phyloP scores from a whole-genome alignment of 2,113 vertebrate genomes.

The Tachuris rubrigastra region DNA sequence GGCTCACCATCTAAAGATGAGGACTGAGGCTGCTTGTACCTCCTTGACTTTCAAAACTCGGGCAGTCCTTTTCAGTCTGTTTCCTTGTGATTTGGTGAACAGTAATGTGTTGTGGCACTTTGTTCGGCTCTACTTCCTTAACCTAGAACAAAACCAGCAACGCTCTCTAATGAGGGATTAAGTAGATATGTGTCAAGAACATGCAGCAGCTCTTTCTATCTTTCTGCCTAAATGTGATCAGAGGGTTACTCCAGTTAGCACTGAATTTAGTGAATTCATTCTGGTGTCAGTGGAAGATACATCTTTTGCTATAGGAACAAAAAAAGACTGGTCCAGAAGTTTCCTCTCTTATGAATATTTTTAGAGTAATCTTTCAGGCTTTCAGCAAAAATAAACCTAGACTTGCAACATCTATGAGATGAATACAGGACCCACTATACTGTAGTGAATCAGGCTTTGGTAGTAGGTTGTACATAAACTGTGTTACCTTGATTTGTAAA shows the following conservation, averaged over 20 bases:
- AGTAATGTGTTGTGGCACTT: constrained; percentile 47
- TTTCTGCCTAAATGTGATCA: background rate
- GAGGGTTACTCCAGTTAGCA: background rate
- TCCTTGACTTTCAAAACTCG: background rate
- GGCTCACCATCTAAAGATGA: background rate
- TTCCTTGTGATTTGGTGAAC: background rate
- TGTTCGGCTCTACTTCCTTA: constrained; percentile 76
- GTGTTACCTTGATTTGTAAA: background rate
- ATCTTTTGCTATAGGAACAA: background rate
- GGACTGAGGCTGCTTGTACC: background rate
- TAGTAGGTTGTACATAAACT: background rate
- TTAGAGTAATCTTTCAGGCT: background rate
- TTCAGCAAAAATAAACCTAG: background rate
- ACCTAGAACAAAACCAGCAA: constrained; percentile 43
- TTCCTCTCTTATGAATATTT: background rate
- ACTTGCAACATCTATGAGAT: background rate
- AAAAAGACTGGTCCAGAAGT: background rate
- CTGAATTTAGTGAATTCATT: background rate
- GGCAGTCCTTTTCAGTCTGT: background rate
- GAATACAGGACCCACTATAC: background rate
- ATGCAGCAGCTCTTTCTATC: background rate
- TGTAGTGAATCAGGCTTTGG: background rate
- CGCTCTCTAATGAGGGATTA: background rate
- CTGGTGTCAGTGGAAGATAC: background rate
- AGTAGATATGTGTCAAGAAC: background rate